A percentile compares a stretch with the other conserved stretches of the same genome.
Evolutionary conservation across 2,113 vertebrate genomes (phyloP).

Genomic region (Plectropomus leopardus): DNA sequence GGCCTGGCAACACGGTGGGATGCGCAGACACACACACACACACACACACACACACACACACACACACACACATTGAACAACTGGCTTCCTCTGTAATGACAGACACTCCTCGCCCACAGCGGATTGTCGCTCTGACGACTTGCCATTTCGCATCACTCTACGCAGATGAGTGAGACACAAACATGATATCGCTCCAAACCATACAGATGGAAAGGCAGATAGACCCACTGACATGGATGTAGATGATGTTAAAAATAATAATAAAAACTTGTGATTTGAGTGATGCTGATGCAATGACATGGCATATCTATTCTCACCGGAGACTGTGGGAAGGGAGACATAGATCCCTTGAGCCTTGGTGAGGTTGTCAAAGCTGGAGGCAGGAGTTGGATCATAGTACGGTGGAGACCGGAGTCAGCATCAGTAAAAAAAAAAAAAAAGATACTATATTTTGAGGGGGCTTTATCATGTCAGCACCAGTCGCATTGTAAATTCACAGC

Average conservation of each 20-base stretch:
- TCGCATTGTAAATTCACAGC: constrained; percentile 49
- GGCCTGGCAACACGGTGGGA: neutral
- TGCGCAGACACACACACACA: constrained; percentile 17
- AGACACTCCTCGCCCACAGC: constrained; percentile 71
- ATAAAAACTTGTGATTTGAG: constrained; percentile 59
- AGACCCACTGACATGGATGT: constrained; percentile 66
- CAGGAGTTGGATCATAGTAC: constrained; percentile 36
- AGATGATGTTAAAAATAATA: constrained; percentile 55
- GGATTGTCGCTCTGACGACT: constrained; percentile 66
- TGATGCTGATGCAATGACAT: constrained; percentile 72
- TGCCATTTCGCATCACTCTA: constrained; percentile 78
- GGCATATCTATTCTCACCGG: constrained; percentile 56
- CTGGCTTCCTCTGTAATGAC: constrained; percentile 52
- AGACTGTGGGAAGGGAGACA: constrained; percentile 44
- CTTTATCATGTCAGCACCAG: constrained; percentile 42
- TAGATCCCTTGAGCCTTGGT: constrained; percentile 37
- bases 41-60: constrained; percentile 7
- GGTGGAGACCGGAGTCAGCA: constrained; percentile 45
- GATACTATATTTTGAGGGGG: constrained; percentile 25
- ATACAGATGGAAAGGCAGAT: constrained; percentile 71
- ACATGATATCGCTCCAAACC: constrained; percentile 74
- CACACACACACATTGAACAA: constrained; percentile 28
- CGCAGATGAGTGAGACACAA: constrained; percentile 67
- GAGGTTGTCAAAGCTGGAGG: constrained; percentile 58
- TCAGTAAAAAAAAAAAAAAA: constrained; percentile 25